phyloP scores from a whole-genome alignment of 2,113 vertebrate genomes.

The Stegostoma tigrinum region DNA sequence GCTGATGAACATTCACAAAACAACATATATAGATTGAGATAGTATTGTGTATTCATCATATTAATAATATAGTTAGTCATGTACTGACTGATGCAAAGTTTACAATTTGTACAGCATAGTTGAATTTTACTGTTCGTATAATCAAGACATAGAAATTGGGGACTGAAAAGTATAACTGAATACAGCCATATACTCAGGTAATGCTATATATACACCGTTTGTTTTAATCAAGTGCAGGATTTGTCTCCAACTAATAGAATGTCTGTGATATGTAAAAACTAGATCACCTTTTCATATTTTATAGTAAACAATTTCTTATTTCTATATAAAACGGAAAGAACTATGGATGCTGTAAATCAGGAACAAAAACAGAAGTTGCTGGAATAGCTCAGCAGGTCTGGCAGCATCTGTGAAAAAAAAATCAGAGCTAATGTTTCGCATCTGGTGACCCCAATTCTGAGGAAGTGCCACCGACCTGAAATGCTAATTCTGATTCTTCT shows the following conservation, averaged over 20 bases:
- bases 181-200: not conserved
- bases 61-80: not conserved
- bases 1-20: not conserved
- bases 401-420: too few relatives aligned
- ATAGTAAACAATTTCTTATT: not conserved
- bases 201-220: not conserved
- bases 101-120: not conserved
- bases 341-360: too few relatives aligned
- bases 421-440: too few relatives aligned
- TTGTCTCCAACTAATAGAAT: not conserved
- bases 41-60: not conserved
- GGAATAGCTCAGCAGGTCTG: too few relatives aligned
- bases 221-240: not conserved
- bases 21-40: not conserved
- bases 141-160: not conserved
- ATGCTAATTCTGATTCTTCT: too few relatives aligned
- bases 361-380: too few relatives aligned
- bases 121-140: not conserved
- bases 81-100: not conserved
- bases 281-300: not conserved
- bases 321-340: too few relatives aligned
- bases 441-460: too few relatives aligned
- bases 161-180: not conserved
- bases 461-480: too few relatives aligned
- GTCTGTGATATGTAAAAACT: not conserved